Conservation (phyloP, 2,113 vertebrate species). For the Megaleporinus macrocephalus region DNA sequence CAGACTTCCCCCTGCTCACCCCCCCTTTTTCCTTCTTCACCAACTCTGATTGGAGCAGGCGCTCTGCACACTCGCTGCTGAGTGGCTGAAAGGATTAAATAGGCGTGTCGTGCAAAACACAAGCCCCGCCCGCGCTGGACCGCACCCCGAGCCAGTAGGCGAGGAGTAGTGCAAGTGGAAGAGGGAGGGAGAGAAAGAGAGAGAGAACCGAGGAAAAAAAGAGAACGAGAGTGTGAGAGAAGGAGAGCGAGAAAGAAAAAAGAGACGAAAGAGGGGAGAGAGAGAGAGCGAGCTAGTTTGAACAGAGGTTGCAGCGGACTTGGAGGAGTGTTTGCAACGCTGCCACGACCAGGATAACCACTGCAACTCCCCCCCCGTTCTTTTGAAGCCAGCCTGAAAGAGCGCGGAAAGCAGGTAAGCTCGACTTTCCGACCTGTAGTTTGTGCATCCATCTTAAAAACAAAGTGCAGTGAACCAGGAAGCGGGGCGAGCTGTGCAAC, state of each 20-base stretch:
- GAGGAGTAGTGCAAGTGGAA: slow-evolving; percentile 39
- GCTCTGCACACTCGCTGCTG: background rate
- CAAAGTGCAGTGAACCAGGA: slow-evolving; percentile 67
- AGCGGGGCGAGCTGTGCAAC: slow-evolving; percentile 43
- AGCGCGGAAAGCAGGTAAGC: slow-evolving; percentile 72
- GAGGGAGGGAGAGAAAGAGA: slow-evolving; percentile 36
- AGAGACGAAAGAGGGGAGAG: slow-evolving; percentile 56
- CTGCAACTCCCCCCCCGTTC: slow-evolving; percentile 58
- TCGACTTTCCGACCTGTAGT: background rate
- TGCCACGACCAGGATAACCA: slow-evolving; percentile 62
- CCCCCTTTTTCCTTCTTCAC: background rate
- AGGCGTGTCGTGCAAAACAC: slow-evolving; percentile 8
- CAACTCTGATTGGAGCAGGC: slow-evolving; percentile 61
- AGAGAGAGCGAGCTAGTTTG: slow-evolving; percentile 56
- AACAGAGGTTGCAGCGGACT: slow-evolving; percentile 64
- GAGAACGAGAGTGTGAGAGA: slow-evolving; percentile 32
- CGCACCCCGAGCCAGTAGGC: slow-evolving; percentile 71
- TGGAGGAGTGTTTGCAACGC: slow-evolving; percentile 59
- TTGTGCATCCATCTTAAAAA: background rate
- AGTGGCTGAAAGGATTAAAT: slow-evolving; percentile 23
- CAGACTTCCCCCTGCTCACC: background rate
- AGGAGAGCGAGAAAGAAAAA: slow-evolving; percentile 44
- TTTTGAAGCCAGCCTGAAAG: slow-evolving; percentile 60
- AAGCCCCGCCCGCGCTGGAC: slow-evolving; percentile 63
- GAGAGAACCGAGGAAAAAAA: slow-evolving; percentile 1